Conservation (phyloP, 2,888 invertebrate species). For the Parnassius mnemosyne region DNA sequence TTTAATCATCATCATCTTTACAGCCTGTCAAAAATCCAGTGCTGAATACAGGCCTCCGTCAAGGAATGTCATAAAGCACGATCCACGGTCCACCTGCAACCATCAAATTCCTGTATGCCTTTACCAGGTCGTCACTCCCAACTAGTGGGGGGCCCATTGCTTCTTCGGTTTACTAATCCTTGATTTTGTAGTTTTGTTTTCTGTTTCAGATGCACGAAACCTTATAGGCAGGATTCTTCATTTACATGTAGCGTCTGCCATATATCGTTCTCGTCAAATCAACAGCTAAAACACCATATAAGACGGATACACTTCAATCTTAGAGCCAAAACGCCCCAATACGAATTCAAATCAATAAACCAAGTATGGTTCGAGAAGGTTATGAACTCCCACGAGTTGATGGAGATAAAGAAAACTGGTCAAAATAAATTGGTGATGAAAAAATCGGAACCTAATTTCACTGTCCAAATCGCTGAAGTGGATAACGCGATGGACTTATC, state of each 20-base stretch:
- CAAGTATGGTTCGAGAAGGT: conserved; percentile 61
- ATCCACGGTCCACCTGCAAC: too few species aligned
- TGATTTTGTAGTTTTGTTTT: too few species aligned
- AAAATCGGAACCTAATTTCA: conserved; percentile 35
- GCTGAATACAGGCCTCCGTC: too few species aligned
- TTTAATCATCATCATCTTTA: too few species aligned
- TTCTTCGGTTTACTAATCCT: too few species aligned
- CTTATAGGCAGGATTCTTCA: neutral
- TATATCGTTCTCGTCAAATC: conserved; percentile 31
- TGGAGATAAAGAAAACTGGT: conserved; percentile 52
- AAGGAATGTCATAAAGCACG: too few species aligned
- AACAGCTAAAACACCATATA: conserved; percentile 46
- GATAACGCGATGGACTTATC: conserved; percentile 39
- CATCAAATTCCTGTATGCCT: too few species aligned
- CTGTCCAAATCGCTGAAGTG: conserved; percentile 36
- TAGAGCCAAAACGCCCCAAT: conserved; percentile 35
- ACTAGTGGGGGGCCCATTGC: too few species aligned
- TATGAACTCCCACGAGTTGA: conserved; percentile 41
- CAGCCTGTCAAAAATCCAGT: too few species aligned
- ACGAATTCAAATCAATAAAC: conserved; percentile 45
- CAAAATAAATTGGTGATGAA: conserved; percentile 45
- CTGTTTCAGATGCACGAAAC: conserved; percentile 8
- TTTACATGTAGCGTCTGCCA: conserved; percentile 44
- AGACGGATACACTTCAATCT: conserved; percentile 52
- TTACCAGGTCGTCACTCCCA: too few species aligned